Base-by-base conservation (phyloP, 1,140 invertebrate genomes). In the Caerostris extrusa region DNA sequence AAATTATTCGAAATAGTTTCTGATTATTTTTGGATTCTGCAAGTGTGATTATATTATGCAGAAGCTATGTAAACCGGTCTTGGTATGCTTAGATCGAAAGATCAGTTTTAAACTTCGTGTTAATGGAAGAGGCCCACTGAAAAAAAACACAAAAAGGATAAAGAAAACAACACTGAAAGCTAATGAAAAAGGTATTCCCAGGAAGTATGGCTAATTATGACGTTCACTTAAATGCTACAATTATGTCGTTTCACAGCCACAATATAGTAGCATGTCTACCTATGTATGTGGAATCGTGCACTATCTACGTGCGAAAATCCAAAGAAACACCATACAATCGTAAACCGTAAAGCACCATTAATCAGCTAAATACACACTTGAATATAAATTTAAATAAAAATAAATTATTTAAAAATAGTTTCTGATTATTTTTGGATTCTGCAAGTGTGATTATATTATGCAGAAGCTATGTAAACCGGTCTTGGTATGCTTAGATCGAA, bases 121-220 rank as follows among this genome's bases (percentile, higher is more conserved):
- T 90, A 90, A 90, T 90, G 67, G 69, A 90, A 71, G 69, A n/a
- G 50, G 34, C 56, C 8, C 7, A 19, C 19, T 58, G 81, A 60
- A 86, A 34, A 57, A 60, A 86, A n/a, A n/a, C 17, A n/a, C 4
- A 50, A 53, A 60, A 57, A 81, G 71, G 19, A 81, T 5, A 58
- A 85, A 57, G 19, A 58, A 85, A 85, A 34, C 2, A 19, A 19
- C 57, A 34, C 34, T 58, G 58, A 85, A 17, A 85, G 10, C 58
- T 50, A 82, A 82, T 82, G 55, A 81, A 93, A 87, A 87, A 77
- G 7, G 55, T 67, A 61, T 58, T 93, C 92, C 85, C 92, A 93
- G 92, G 92, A 93, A 93, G 92, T 89, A 58, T 82, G 34, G 71
- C 56, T 93, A 93, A 93, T 93, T 93, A 93, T 89, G 92, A 93